Percentiles rank a stretch among this genome's conserved stretches.
phyloP scores from a whole-genome alignment of 2,797 vertebrate genomes.

The Tapera naevia region DNA sequence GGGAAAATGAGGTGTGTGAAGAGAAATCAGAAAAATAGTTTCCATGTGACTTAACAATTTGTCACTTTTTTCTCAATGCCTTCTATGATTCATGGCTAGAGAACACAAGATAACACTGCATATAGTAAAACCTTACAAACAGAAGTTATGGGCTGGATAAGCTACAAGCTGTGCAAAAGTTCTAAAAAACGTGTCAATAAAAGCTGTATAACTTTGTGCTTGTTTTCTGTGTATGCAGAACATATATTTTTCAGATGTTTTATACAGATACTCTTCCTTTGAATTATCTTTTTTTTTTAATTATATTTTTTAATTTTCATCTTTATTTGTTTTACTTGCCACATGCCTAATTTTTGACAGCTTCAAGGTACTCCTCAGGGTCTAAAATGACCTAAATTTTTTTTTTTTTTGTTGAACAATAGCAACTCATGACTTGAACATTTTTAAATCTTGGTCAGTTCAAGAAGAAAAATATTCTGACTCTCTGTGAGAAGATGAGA shows the following conservation, averaged over 20 bases:
- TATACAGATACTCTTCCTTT: background rate
- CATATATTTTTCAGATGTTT: background rate
- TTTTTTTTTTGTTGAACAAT: background rate
- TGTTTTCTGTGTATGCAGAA: background rate
- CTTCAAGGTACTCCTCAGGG: background rate
- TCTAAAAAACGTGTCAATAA: background rate
- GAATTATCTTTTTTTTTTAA: background rate
- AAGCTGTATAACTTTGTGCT: background rate
- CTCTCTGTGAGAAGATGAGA: background rate
- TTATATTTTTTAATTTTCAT: background rate
- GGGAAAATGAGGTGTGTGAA: slow-evolving; percentile 20
- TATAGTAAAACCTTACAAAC: background rate
- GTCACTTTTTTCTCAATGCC: background rate
- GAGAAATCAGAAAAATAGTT: background rate
- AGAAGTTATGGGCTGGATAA: background rate
- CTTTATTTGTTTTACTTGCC: background rate
- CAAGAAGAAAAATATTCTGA: background rate
- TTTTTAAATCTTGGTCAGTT: background rate
- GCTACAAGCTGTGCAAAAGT: background rate
- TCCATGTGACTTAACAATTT: slow-evolving; percentile 18
- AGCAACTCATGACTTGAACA: background rate
- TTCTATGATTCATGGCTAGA: slow-evolving; percentile 6
- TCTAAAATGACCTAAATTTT: background rate
- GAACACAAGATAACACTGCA: background rate
- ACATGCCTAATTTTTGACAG: background rate